These are phyloP conservation scores for Willisornis vidua DNA, from an alignment of 2,113 vertebrate genomes.

Conservation along the genomic window DNA sequence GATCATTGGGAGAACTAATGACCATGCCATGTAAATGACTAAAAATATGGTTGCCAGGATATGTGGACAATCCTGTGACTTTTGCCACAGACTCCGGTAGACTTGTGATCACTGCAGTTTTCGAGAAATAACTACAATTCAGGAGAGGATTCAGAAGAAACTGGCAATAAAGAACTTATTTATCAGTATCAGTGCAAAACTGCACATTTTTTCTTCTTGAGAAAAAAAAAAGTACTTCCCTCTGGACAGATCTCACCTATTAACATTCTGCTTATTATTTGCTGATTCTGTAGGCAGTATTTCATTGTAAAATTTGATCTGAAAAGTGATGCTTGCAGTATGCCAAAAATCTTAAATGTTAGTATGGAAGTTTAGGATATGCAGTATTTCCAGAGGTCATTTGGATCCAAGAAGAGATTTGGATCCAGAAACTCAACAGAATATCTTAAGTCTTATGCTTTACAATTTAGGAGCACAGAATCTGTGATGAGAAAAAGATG, in stretches of 20 bases:
- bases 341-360: neutral
- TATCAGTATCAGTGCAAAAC: neutral
- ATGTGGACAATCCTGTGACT: neutral
- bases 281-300: neutral
- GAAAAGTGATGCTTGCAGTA: neutral
- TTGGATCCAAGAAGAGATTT: neutral
- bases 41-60: neutral
- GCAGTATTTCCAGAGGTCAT: neutral
- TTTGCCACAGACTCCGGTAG: neutral
- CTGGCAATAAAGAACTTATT: neutral
- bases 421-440: neutral
- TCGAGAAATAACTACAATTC: neutral
- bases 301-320: neutral
- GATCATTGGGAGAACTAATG: neutral
- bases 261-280: neutral
- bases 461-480: neutral
- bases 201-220: neutral
- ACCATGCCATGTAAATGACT: accelerated
- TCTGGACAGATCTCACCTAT: neutral
- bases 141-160: neutral
- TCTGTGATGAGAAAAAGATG: neutral
- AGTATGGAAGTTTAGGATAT: neutral
- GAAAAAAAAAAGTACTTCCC: neutral
- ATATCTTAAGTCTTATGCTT: neutral
- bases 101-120: neutral